These are phyloP conservation scores for Muricea muricata DNA, from an alignment of 92 coral and sea anemone genomes.

Conservation along the genomic window DNA sequence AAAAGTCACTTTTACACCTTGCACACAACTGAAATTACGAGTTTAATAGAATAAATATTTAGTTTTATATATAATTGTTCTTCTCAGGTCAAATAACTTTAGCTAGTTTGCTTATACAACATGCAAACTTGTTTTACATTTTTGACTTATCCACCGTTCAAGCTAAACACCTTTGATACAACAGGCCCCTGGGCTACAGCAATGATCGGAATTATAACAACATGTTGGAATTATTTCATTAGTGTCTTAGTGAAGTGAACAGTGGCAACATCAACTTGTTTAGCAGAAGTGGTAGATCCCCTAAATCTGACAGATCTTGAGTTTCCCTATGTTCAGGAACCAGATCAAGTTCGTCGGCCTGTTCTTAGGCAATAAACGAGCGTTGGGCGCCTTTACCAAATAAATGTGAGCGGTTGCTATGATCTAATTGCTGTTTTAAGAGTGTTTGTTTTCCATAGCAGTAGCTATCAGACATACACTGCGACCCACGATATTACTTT, in stretches of 20 bases:
- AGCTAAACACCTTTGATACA: no score
- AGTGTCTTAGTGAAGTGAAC: conserved; percentile 10
- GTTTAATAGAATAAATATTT: no score
- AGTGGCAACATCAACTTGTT: conserved; percentile 47
- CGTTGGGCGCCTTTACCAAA: conserved; percentile 68
- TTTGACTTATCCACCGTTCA: no score
- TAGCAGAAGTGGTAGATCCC: conserved; percentile 34
- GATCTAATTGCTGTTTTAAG: neutral
- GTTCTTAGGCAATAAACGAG: conserved; percentile 59
- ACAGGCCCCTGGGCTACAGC: conserved; percentile 59
- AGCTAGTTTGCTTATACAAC: no score
- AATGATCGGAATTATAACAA: conserved; percentile 49
- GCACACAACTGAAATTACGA: no score
- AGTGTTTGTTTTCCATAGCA: neutral
- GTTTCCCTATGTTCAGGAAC: conserved; percentile 30
- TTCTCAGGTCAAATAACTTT: no score
- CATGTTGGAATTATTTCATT: conserved; percentile 50
- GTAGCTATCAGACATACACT: neutral
- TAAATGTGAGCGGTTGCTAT: conserved; percentile 9
- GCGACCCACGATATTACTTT: no score
- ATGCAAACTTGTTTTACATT: no score
- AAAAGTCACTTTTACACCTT: no score
- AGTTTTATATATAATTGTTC: no score
- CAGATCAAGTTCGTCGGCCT: conserved; percentile 53
- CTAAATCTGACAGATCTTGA: conserved; percentile 45